Conservation (phyloP, 2,888 invertebrate species). For the Allacma fusca region DNA sequence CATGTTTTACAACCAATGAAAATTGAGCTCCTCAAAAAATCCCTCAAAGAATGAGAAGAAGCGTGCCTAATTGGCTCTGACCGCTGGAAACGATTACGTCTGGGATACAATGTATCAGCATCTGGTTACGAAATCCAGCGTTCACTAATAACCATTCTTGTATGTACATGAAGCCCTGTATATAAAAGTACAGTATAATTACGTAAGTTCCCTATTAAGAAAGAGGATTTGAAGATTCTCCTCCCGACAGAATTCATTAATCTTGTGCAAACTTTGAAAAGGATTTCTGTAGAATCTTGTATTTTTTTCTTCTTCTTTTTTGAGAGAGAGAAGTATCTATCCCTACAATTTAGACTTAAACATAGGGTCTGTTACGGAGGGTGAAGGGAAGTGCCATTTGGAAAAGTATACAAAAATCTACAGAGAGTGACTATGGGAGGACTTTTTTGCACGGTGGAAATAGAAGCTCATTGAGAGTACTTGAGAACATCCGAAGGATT, state of each 20-base stretch:
- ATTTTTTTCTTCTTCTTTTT: not conserved
- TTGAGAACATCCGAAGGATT: slow-evolving; percentile 36
- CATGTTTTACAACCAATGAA: slow-evolving; percentile 41
- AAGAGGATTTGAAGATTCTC: not conserved
- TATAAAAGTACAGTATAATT: too few species aligned
- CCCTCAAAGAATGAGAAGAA: not conserved
- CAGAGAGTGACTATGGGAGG: not conserved
- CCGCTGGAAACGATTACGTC: not conserved
- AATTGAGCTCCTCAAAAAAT: slow-evolving; percentile 30
- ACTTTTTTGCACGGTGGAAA: not conserved
- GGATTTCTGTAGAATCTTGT: slow-evolving; percentile 4
- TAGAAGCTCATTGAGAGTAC: slow-evolving; percentile 18
- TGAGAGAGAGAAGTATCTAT: slow-evolving; percentile 4
- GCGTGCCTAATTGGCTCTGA: slow-evolving; percentile 30
- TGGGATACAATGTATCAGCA: not conserved
- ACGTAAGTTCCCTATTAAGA: not conserved
- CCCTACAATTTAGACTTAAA: too few species aligned
- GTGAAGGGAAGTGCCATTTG: too few species aligned
- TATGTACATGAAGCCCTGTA: too few species aligned
- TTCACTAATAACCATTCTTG: too few species aligned
- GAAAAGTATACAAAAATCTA: too few species aligned
- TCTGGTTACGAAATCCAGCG: too few species aligned
- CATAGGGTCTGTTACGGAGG: too few species aligned
- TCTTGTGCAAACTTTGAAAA: not conserved
- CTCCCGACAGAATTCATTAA: not conserved